phyloP scores from a whole-genome alignment of 2,113 vertebrate species.

The Oreotragus oreotragus region DNA sequence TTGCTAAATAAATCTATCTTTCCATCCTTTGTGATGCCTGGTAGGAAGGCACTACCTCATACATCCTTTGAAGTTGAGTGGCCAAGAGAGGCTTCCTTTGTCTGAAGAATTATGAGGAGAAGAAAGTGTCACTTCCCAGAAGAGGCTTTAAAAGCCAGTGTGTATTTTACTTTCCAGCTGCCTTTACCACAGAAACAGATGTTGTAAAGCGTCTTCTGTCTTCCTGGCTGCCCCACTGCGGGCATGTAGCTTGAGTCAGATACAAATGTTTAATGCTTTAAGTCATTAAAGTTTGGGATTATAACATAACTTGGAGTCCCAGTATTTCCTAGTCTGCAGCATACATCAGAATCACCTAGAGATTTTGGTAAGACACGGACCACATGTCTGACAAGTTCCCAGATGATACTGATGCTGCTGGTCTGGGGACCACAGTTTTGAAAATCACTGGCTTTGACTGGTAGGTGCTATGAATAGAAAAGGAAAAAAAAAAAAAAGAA shows the following conservation, averaged over 20 bases:
- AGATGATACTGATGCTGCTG: neutral
- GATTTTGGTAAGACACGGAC: neutral
- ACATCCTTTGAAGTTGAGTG: neutral
- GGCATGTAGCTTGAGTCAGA: neutral
- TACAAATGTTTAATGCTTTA: neutral
- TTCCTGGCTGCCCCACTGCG: neutral
- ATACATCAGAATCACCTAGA: neutral
- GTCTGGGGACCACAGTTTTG: neutral
- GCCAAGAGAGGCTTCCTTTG: neutral
- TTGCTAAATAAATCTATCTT: neutral
- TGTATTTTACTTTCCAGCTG: neutral
- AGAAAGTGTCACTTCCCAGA: neutral
- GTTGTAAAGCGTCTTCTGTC: neutral
- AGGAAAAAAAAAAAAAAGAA: neutral
- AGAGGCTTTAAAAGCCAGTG: neutral
- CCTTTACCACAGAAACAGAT: neutral
- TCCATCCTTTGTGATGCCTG: neutral
- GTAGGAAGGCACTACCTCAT: neutral
- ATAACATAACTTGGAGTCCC: neutral
- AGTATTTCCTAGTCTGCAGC: neutral
- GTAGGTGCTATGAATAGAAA: neutral
- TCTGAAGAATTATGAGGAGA: neutral
- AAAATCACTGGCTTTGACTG: neutral
- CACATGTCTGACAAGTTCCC: neutral
- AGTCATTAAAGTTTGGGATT: neutral